Conservation (phyloP, 64 coral and sea anemone species). For the Actinia equina region DNA sequence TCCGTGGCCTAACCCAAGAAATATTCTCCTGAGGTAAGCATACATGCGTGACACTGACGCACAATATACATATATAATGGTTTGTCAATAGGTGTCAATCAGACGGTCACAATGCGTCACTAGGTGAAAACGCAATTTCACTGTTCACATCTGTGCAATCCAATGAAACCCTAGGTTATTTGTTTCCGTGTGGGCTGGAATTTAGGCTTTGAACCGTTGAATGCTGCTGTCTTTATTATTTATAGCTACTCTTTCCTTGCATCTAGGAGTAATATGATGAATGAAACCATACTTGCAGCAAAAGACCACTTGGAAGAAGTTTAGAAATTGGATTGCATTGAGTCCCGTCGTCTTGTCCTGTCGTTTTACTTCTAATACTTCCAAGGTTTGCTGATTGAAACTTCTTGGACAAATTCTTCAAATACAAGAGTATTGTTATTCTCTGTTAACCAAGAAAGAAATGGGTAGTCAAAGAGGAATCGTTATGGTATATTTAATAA, state of each 20-base stretch:
- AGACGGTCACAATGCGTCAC: not conserved
- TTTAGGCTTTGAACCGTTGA: not conserved
- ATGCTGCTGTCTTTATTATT: not conserved
- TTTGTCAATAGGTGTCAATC: constrained; percentile 3
- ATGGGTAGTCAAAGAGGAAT: not conserved
- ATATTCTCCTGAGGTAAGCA: not conserved
- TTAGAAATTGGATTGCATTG: not conserved
- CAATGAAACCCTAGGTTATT: not conserved
- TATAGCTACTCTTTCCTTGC: not conserved
- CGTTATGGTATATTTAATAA: not conserved
- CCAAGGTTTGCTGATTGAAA: not conserved
- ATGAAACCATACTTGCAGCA: not conserved
- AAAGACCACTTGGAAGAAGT: not conserved
- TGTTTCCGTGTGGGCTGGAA: not conserved
- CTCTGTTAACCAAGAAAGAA: not conserved
- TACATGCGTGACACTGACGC: not conserved
- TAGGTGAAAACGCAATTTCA: not conserved
- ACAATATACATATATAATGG: not conserved
- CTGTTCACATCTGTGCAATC: not conserved
- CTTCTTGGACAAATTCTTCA: not conserved
- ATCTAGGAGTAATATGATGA: not conserved
- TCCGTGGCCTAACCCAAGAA: not conserved
- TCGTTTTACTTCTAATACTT: not conserved
- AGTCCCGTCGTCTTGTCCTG: not conserved
- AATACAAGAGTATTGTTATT: not conserved